Conservation (phyloP, 1,140 invertebrate species). For the Scaptomyza pallida region DNA sequence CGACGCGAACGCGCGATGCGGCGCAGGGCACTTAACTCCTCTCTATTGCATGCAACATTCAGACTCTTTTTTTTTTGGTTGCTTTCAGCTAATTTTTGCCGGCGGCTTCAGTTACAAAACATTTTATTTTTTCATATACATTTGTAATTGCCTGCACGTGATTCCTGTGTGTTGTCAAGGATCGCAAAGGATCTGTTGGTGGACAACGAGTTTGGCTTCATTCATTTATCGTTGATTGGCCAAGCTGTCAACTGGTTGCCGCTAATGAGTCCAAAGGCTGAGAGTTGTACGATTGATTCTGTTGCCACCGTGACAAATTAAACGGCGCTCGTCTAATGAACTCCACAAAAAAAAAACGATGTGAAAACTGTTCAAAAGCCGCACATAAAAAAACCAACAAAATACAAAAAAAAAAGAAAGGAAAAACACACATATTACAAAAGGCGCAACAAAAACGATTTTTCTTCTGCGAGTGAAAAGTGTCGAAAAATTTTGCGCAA, state of each 20-base stretch:
- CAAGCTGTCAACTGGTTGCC: conserved; percentile 37
- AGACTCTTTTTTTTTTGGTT: neutral
- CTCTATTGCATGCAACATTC: conserved; percentile 40
- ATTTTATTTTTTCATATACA: conserved; percentile 13
- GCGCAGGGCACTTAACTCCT: conserved; percentile 78
- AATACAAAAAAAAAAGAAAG: neutral
- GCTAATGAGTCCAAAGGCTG: conserved; percentile 54
- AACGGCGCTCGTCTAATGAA: conserved; percentile 74
- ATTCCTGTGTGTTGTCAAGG: conserved; percentile 31
- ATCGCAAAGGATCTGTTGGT: conserved; percentile 18
- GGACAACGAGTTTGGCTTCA: neutral
- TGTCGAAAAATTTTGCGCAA: conserved; percentile 44
- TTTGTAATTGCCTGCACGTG: conserved; percentile 72
- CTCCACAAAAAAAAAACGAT: conserved; percentile 38
- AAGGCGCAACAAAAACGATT: conserved; percentile 73
- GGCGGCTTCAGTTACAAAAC: conserved; percentile 34
- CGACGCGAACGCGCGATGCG: no score
- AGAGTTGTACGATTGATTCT: conserved; percentile 45
- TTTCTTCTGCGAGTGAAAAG: conserved; percentile 52
- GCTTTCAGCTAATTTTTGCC: conserved; percentile 48
- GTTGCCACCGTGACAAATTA: conserved; percentile 71
- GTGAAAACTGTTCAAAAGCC: conserved; percentile 66
- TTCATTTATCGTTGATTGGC: conserved; percentile 43
- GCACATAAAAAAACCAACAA: conserved; percentile 44
- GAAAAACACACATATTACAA: conserved; percentile 48